Evolutionary conservation across 1,140 invertebrate species (phyloP).

Genomic region (Bacillus rossius): DNA sequence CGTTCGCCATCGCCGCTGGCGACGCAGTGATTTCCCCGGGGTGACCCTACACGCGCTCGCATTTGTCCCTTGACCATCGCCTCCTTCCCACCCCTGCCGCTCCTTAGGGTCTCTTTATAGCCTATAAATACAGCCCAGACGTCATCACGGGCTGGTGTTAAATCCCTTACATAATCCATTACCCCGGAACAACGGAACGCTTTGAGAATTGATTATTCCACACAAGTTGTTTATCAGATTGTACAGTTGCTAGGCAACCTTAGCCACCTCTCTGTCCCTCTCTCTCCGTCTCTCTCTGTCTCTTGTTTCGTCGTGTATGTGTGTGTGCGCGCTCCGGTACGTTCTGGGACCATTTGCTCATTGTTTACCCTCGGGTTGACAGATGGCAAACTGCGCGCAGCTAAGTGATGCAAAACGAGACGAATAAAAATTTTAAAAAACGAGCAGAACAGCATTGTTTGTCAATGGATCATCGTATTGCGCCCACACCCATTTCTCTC

Average conservation of each 20-base stretch:
- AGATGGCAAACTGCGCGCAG: conserved; percentile 29
- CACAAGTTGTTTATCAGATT: conserved; percentile 31
- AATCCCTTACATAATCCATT: conserved; percentile 26
- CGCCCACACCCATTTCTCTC: neutral
- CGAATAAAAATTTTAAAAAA: conserved; percentile 22
- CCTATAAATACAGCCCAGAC: conserved; percentile 22
- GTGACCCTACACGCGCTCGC: no score
- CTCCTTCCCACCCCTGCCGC: neutral
- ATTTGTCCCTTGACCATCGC: neutral
- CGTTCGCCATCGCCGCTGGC: no score
- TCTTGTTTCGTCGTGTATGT: no score
- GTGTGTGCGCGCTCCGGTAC: neutral
- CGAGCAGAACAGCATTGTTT: conserved; percentile 21
- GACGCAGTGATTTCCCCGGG: conserved; percentile 21
- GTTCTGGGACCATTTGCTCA: conserved; percentile 30
- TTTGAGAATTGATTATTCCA: conserved; percentile 30
- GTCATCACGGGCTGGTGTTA: conserved; percentile 22
- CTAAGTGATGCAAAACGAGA: conserved; percentile 22
- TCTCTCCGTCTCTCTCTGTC: no score
- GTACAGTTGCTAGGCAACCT: conserved; percentile 23
- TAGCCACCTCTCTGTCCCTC: neutral
- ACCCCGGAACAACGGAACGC: conserved; percentile 22
- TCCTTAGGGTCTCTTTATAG: conserved; percentile 16
- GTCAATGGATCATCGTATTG: conserved; percentile 7
- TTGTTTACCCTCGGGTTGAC: conserved; percentile 34